Percentiles rank a stretch among this genome's conserved stretches.
Evolutionary conservation across 2,797 vertebrate genomes (phyloP).

Genomic region (Tachyglossus aculeatus): DNA sequence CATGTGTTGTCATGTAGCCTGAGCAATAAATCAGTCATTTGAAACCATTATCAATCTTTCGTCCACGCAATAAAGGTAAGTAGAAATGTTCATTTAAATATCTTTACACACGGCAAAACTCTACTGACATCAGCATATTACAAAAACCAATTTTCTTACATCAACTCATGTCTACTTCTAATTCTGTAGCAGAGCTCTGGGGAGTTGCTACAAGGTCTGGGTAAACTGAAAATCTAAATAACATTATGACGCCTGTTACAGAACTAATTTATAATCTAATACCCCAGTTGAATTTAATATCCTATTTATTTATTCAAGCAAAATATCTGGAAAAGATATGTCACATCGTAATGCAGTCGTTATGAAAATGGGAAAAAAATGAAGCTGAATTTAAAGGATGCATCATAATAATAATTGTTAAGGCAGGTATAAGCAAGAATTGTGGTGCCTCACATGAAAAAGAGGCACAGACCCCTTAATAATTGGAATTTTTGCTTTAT

Average conservation of each 20-base stretch:
- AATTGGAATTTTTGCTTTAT: slow-evolving; percentile 70
- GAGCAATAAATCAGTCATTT: slow-evolving; percentile 60
- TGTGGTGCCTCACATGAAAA: slow-evolving; percentile 46
- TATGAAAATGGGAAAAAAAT: slow-evolving; percentile 70
- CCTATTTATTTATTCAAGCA: slow-evolving; percentile 82
- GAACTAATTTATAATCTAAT: slow-evolving; percentile 99
- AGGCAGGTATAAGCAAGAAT: slow-evolving; percentile 74
- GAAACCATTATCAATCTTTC: slow-evolving; percentile 71
- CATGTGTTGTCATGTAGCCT: slow-evolving; percentile 53
- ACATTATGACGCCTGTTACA: slow-evolving; percentile 92
- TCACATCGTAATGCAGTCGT: slow-evolving; percentile 78
- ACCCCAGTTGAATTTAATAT: slow-evolving; percentile 90
- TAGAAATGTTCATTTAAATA: slow-evolving; percentile 75
- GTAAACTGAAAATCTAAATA: slow-evolving; percentile 97
- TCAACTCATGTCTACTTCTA: slow-evolving; percentile 98
- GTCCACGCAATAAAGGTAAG: slow-evolving; percentile 71
- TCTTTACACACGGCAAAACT: slow-evolving; percentile 80
- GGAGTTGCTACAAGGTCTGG: slow-evolving; percentile 92
- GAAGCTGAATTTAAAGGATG: slow-evolving; percentile 68
- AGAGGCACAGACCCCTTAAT: slow-evolving; percentile 61
- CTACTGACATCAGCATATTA: slow-evolving; percentile 93
- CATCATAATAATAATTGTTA: slow-evolving; percentile 62
- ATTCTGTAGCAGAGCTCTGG: slow-evolving; percentile 94
- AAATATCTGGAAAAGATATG: slow-evolving; percentile 84
- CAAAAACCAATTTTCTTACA: slow-evolving; percentile 98